phyloP scores from a whole-genome alignment of 2,113 vertebrate species.

The Emydura subglobosa region DNA sequence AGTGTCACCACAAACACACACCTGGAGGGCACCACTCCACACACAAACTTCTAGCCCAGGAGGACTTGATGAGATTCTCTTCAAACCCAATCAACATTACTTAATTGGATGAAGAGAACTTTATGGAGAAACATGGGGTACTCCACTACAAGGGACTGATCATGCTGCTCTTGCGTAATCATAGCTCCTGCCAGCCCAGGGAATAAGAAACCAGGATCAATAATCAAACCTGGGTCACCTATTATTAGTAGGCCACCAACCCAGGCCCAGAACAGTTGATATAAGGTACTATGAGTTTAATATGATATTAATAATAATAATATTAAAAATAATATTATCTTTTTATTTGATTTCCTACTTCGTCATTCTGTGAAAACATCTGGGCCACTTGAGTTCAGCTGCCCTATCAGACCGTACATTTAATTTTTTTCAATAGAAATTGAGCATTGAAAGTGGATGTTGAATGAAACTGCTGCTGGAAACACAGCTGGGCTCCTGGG shows the following conservation, averaged over 20 bases:
- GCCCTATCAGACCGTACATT: background rate
- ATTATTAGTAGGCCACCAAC: background rate
- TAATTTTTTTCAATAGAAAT: background rate
- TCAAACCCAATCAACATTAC: background rate
- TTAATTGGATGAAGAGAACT: background rate
- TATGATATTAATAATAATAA: background rate
- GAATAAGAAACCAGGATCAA: background rate
- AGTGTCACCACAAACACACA: accelerated
- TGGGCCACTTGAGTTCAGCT: background rate
- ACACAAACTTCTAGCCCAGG: background rate
- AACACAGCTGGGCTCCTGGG: background rate
- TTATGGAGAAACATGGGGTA: background rate
- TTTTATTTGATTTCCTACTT: background rate
- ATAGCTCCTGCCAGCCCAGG: background rate
- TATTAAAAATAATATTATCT: no score
- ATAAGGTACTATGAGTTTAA: background rate
- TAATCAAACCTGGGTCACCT: background rate
- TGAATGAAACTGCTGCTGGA: background rate
- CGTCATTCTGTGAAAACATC: background rate
- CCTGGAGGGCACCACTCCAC: accelerated
- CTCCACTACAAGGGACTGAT: background rate
- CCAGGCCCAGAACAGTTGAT: background rate
- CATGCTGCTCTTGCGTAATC: background rate
- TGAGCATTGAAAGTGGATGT: background rate
- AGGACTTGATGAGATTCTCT: accelerated